Percentiles rank a stretch among this genome's conserved stretches.
These are phyloP conservation scores for Liodrosophila aerea DNA, from an alignment of 2,888 invertebrate species.

Conservation along the genomic window DNA sequence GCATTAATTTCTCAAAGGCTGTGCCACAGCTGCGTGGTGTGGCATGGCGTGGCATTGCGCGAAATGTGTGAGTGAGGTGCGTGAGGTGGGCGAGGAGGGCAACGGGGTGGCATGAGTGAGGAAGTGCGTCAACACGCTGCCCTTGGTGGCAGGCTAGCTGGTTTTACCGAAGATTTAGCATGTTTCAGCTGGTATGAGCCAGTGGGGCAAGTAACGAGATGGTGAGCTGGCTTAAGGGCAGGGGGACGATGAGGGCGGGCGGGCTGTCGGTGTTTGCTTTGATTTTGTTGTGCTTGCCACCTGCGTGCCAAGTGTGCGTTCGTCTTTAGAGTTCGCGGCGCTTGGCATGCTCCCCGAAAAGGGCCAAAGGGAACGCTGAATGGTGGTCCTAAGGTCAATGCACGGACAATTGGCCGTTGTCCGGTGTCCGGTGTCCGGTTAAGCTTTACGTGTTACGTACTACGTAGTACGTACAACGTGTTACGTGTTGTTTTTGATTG, in stretches of 20 bases:
- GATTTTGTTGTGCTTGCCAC: slow-evolving; percentile 17
- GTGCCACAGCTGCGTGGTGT: slow-evolving; percentile 45
- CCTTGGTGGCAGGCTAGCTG: slow-evolving; percentile 19
- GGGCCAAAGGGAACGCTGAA: slow-evolving; percentile 1
- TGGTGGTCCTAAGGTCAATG: slow-evolving; percentile 51
- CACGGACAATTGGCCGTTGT: slow-evolving; percentile 44
- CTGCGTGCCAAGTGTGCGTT: slow-evolving; percentile 64
- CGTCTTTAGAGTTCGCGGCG: slow-evolving; percentile 34
- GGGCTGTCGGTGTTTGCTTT: too few relatives aligned
- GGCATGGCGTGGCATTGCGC: slow-evolving; percentile 7
- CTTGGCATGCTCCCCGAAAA: slow-evolving; percentile 5
- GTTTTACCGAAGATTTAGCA: slow-evolving; percentile 54
- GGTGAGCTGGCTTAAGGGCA: too few relatives aligned
- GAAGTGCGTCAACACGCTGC: slow-evolving; percentile 57
- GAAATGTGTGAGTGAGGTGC: slow-evolving; percentile 30
- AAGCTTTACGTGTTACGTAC: slow-evolving; percentile 2
- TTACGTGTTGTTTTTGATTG: slow-evolving; percentile 66
- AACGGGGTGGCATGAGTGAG: not conserved
- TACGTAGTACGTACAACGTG: too few relatives aligned
- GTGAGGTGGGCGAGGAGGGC: not conserved
- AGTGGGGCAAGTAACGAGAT: too few relatives aligned
- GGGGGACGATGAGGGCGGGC: not conserved
- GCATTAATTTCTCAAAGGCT: slow-evolving; percentile 61
- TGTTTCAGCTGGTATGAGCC: slow-evolving; percentile 13
- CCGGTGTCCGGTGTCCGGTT: not conserved